Evolutionary conservation across 1,140 invertebrate species (phyloP).

Genomic region (Tetragnatha versicolor): DNA sequence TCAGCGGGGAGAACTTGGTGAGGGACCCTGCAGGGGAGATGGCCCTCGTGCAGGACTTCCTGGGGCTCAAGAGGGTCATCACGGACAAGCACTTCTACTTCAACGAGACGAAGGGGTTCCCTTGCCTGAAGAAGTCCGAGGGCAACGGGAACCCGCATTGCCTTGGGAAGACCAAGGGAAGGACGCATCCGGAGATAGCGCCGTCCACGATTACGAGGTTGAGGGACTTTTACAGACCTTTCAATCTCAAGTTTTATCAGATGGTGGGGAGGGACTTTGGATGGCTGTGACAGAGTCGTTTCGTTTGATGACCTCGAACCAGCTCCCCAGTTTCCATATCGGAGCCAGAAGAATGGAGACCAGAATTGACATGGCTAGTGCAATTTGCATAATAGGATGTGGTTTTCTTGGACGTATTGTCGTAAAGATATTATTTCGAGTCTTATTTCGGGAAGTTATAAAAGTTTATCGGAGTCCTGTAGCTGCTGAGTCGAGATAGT

Average conservation of each 20-base stretch:
- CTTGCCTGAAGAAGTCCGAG: constrained; percentile 86
- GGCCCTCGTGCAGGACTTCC: constrained; percentile 82
- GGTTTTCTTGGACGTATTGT: too few species aligned
- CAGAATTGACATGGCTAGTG: too few species aligned
- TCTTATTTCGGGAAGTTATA: too few species aligned
- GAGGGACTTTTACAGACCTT: constrained; percentile 87
- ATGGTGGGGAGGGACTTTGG: constrained; percentile 87
- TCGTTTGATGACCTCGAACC: too few species aligned
- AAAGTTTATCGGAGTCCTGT: too few species aligned
- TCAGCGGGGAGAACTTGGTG: constrained; percentile 88
- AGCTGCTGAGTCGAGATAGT: too few species aligned
- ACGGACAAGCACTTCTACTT: constrained; percentile 92
- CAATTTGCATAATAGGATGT: too few species aligned
- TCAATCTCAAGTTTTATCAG: constrained; percentile 90
- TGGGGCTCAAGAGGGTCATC: constrained; percentile 83
- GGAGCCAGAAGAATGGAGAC: too few species aligned
- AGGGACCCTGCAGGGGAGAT: constrained; percentile 86
- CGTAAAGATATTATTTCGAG: too few species aligned
- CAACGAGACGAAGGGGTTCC: constrained; percentile 93
- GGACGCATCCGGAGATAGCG: constrained; percentile 85
- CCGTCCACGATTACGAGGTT: constrained; percentile 75
- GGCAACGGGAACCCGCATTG: constrained; percentile 81
- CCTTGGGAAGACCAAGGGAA: constrained; percentile 90
- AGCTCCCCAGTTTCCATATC: too few species aligned
- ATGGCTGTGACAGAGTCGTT: constrained; percentile 70